Percentiles rank a stretch among this genome's conserved stretches.
phyloP scores from a whole-genome alignment of 2,888 invertebrate species.

The Julus scandinavius region DNA sequence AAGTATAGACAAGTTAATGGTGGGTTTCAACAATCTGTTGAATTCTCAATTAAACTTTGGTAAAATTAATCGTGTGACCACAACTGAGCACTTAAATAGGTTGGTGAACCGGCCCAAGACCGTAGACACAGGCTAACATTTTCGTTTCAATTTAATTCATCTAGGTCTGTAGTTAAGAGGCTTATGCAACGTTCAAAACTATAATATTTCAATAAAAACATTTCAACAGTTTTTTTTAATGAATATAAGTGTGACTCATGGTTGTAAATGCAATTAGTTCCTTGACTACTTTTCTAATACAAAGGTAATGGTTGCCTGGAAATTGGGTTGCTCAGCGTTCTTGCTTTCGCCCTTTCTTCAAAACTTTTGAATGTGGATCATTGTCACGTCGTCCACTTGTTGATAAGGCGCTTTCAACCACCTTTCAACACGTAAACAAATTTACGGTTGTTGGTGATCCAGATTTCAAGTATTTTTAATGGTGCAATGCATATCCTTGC shows the following conservation, averaged over 20 bases:
- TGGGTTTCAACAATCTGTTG: too few relatives aligned
- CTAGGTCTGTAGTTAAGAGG: background rate
- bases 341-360: background rate
- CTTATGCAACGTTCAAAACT: background rate
- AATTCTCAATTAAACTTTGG: too few relatives aligned
- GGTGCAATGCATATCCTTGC: conserved; percentile 12
- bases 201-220: background rate
- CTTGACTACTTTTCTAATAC: conserved; percentile 36
- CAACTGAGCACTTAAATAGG: too few relatives aligned
- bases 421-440: conserved; percentile 18
- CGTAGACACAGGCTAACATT: too few relatives aligned
- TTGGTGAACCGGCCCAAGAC: too few relatives aligned
- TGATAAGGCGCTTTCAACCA: conserved; percentile 21
- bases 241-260: background rate
- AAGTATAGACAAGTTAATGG: too few relatives aligned
- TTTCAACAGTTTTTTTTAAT: background rate
- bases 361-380: conserved; percentile 6
- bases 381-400: conserved; percentile 28
- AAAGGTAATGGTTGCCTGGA: background rate
- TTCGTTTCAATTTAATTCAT: too few relatives aligned
- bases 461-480: conserved; percentile 37
- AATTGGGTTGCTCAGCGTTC: conserved; percentile 28
- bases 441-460: conserved; percentile 30
- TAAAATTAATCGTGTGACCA: too few relatives aligned
- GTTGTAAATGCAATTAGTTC: background rate